A percentile compares a stretch with the other conserved stretches of the same genome.
These are phyloP conservation scores for Drosophila planitibia DNA, from an alignment of 2,888 invertebrate species.

Conservation along the genomic window DNA sequence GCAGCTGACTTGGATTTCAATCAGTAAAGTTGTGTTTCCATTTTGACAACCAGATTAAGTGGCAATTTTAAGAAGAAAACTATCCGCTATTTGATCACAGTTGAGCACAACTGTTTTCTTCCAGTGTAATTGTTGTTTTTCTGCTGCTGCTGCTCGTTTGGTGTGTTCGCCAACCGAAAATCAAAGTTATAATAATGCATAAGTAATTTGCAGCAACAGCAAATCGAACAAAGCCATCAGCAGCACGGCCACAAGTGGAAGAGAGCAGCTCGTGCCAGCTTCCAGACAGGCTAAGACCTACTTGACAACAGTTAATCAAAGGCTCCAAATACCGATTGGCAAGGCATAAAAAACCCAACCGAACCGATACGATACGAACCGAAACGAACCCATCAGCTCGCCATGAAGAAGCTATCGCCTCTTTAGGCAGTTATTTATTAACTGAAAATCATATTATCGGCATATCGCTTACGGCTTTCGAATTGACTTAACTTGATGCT, in stretches of 20 bases:
- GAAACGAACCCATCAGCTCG: constrained; percentile 34
- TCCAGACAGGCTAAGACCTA: constrained; percentile 6
- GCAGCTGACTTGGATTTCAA: not conserved
- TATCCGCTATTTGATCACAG: not conserved
- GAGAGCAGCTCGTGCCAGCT: constrained; percentile 68
- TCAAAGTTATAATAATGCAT: constrained; percentile 78
- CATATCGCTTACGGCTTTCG: constrained; percentile 61
- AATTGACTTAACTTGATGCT: constrained; percentile 24
- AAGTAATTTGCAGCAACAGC: constrained; percentile 75
- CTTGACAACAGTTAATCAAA: constrained; percentile 77
- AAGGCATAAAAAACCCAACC: not conserved
- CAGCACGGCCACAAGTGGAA: constrained; percentile 5
- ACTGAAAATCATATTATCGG: constrained; percentile 77
- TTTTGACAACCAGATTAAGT: not conserved
- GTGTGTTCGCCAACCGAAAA: constrained; percentile 46
- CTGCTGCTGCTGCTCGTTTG: not conserved
- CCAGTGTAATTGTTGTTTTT: not conserved
- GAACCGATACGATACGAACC: not conserved
- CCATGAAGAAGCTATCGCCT: constrained; percentile 50
- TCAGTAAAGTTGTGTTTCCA: not conserved
- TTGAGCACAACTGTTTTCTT: not conserved
- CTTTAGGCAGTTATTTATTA: constrained; percentile 77
- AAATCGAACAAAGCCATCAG: constrained; percentile 72
- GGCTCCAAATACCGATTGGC: constrained; percentile 28
- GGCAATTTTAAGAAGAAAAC: not conserved